Evolutionary conservation across 2,113 vertebrate species (phyloP).

Genomic region (Motacilla tschutschensis): DNA sequence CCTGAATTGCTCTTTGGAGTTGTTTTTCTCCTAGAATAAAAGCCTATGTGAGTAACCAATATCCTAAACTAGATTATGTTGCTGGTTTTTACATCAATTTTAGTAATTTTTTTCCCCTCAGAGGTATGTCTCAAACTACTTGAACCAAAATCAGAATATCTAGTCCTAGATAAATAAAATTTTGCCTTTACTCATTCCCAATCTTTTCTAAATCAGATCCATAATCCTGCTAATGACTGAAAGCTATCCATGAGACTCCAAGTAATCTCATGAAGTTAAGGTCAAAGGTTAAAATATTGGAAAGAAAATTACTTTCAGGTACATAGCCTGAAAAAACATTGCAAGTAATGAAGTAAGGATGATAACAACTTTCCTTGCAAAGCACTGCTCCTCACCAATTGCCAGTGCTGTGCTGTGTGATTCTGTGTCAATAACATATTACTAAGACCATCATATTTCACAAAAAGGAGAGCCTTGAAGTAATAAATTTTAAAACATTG

Average conservation of each 20-base stretch:
- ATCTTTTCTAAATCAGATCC: not conserved
- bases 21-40: not conserved
- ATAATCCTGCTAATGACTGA: not conserved
- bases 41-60: not conserved
- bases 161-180: not conserved
- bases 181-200: not conserved
- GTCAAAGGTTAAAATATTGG: slow-evolving; percentile 3
- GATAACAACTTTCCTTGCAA: not conserved
- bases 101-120: not conserved
- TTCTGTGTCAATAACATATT: not conserved
- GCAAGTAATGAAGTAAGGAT: not conserved
- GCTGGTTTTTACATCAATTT: not conserved
- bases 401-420: not conserved
- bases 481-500: not conserved
- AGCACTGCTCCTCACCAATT: not conserved
- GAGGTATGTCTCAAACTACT: not conserved
- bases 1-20: not conserved
- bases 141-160: not conserved
- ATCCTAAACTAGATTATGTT: not conserved
- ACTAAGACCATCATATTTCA: not conserved
- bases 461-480: not conserved
- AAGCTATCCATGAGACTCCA: not conserved
- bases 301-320: not conserved
- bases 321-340: not conserved
- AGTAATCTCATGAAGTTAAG: not conserved